Percentiles rank a stretch among this genome's conserved stretches.
Conservation (phyloP, 2,113 vertebrate genomes). For the Indicator maculatus region DNA sequence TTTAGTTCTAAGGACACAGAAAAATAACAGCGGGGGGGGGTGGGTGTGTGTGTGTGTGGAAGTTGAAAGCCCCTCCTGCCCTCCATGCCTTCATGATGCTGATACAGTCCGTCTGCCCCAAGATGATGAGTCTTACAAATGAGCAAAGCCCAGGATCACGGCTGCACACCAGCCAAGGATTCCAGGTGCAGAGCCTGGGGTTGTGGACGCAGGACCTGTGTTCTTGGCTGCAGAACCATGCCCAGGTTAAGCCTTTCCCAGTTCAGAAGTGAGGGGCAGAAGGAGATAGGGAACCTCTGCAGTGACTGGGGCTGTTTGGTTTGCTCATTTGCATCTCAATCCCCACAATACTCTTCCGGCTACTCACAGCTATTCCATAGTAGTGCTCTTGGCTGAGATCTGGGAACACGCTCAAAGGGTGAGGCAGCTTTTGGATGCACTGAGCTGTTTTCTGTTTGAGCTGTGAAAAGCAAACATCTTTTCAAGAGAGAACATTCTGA, state of each 20-base stretch:
- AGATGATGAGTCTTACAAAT: not conserved
- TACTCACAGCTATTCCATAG: slow-evolving; percentile 73
- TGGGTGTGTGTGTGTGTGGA: too few species aligned
- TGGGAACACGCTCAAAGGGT: slow-evolving; percentile 73
- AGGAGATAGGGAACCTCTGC: slow-evolving; percentile 57
- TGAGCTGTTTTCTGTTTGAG: slow-evolving; percentile 73
- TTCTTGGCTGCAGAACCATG: not conserved
- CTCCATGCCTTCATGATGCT: not conserved
- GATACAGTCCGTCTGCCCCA: not conserved
- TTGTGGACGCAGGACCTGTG: not conserved
- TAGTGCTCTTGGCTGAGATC: slow-evolving; percentile 71
- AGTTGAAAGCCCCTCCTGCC: not conserved
- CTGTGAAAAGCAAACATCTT: slow-evolving; percentile 73
- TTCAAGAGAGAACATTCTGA: slow-evolving; percentile 69
- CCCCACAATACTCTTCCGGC: slow-evolving; percentile 73
- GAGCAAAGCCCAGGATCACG: not conserved
- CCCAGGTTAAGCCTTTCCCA: not conserved
- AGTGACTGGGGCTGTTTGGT: slow-evolving; percentile 41
- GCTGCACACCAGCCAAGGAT: not conserved
- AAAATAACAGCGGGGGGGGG: not conserved
- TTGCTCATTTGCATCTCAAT: slow-evolving; percentile 73
- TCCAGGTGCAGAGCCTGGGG: not conserved
- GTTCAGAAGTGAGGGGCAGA: slow-evolving; percentile 53
- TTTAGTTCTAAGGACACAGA: not conserved
- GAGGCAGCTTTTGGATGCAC: slow-evolving; percentile 73